Evolutionary conservation across 2,113 vertebrate species (phyloP), one percentile per base, ranked within the genome.

Genomic region (Felis chaus): DNA sequence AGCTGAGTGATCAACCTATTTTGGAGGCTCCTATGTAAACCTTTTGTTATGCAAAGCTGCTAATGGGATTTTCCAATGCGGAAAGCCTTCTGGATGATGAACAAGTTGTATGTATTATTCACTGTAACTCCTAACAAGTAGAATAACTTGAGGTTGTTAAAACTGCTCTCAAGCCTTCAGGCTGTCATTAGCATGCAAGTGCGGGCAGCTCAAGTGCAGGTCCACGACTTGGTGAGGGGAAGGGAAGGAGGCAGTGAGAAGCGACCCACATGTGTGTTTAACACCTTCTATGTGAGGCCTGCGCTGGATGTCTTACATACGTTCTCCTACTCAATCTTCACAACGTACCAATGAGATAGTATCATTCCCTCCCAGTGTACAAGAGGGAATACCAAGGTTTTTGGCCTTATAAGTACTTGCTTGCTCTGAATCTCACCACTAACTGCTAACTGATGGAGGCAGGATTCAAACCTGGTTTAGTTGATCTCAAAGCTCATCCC

Each of bases 101-200:
- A 80, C 82, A 96, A 50, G 69, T 83, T 84, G 39, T 80, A 61
- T 87, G 69, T 95, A 96, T 86, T 96, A 97, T 96, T 97, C 96
- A 92, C 66, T 86, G 95, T 94, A 95, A 82, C 94, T 90, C 61
- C 31, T 86, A 91, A 95, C 97, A 84, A 90, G 96, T 33, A 95
- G 95, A 92, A 88, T 95, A 76, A 92, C 90, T 96, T 18, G 76
- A 95, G 90, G 33, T 87, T 94, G 83, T 82, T 96, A 85, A 87
- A 94, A 92, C 31, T 68, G 65, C 53, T 74, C 61, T 85, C 66
- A 36, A 93, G 53, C 25, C 97, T 96, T 74, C 71, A 94, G 96
- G 96, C 93, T 5, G 29, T 95, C 65, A 61, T 95, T 92, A 95
- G 68, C 53, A 88, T 86, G 65, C 80, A 84, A 48, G 15, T 36